These are phyloP conservation scores for Crossoptilon crossoptilon DNA, from an alignment of 2,797 vertebrate genomes.

Conservation along the genomic window DNA sequence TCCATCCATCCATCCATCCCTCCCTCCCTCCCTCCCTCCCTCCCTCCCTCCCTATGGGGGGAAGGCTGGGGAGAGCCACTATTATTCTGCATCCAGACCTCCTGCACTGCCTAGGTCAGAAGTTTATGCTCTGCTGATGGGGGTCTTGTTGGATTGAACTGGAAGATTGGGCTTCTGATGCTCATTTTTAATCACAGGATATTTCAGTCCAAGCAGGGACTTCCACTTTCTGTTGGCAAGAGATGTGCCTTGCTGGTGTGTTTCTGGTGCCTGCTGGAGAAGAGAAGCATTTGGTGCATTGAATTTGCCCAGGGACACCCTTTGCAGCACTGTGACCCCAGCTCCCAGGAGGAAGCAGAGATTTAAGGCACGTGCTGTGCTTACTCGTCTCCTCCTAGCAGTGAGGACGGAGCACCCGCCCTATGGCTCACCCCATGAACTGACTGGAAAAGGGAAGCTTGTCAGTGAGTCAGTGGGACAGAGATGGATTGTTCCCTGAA, in stretches of 20 bases:
- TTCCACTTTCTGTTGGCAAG: neutral
- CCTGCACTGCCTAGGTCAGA: neutral
- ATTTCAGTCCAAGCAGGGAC: neutral
- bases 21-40: no score
- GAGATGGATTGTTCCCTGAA: conserved; percentile 14
- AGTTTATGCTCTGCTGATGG: neutral
- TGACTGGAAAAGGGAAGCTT: conserved; percentile 52
- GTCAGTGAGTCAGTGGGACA: conserved; percentile 44
- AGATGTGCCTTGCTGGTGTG: neutral
- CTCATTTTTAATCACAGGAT: neutral
- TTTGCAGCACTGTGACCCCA: neutral
- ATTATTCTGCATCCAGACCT: neutral
- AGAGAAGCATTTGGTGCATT: neutral
- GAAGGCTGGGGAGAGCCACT: neutral
- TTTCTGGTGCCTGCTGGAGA: accelerated
- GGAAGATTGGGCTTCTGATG: neutral
- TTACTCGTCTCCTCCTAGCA: neutral
- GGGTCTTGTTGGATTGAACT: neutral
- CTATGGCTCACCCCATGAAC: neutral
- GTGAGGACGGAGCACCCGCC: neutral
- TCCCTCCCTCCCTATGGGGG: neutral
- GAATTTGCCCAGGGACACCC: neutral
- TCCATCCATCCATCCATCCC: no score
- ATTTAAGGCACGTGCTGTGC: neutral
- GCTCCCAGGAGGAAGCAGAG: neutral